Conservation (phyloP, 2,888 invertebrate genomes). For the Miltochrista miniata region DNA sequence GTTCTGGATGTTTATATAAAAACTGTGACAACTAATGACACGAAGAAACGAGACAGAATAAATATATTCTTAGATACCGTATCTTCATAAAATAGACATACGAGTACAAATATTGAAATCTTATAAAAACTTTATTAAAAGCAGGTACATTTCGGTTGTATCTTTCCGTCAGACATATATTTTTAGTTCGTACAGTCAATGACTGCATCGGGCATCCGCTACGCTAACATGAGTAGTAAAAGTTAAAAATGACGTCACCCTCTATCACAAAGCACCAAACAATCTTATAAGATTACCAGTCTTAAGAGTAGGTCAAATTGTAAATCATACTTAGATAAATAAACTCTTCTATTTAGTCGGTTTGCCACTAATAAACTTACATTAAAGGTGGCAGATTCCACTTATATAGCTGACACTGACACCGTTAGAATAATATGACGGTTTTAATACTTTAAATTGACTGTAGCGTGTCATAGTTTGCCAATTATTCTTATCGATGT, state of each 20-base stretch:
- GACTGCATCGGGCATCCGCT: conserved; percentile 3
- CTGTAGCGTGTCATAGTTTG: not conserved
- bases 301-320: conserved; percentile 15
- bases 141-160: not conserved
- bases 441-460: conserved; percentile 2
- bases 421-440: conserved; percentile 17
- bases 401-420: conserved; percentile 21
- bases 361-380: conserved; percentile 19
- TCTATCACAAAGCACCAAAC: conserved; percentile 7
- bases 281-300: conserved; percentile 9
- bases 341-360: conserved; percentile 12
- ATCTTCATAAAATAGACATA: not conserved
- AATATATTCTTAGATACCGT: not conserved
- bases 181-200: conserved; percentile 12
- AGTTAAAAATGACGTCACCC: conserved; percentile 21
- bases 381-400: conserved; percentile 21
- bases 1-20: not conserved
- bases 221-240: conserved; percentile 13
- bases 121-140: not conserved
- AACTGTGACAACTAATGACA: not conserved
- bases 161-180: conserved; percentile 18
- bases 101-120: not conserved
- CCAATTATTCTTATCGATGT: not conserved
- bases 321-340: not conserved
- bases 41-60: not conserved